These are phyloP conservation scores for Polypedilum vanderplanki DNA, from an alignment of 1,140 invertebrate species.

Conservation along the genomic window DNA sequence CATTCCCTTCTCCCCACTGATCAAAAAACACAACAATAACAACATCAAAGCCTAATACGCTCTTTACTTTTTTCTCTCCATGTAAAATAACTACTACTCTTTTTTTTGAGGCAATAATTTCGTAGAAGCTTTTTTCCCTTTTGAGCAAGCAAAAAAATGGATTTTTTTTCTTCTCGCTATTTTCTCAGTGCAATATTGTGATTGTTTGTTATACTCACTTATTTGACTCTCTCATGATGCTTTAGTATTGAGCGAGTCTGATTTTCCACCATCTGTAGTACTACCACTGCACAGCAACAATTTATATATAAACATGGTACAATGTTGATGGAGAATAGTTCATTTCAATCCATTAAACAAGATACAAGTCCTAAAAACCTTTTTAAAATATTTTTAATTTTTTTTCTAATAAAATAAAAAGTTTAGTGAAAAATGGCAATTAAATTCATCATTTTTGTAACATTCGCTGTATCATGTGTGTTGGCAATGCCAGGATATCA, in stretches of 20 bases:
- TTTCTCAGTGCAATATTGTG: constrained; percentile 21
- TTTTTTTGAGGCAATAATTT: background rate
- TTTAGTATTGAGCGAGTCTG: background rate
- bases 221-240: constrained; percentile 4
- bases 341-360: background rate
- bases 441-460: background rate
- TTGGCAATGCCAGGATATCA: background rate
- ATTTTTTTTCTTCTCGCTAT: background rate
- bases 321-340: constrained; percentile 5
- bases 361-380: constrained; percentile 5
- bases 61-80: background rate
- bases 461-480: constrained; percentile 21
- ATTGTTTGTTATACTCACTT: background rate
- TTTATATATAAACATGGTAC: background rate
- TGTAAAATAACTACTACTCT: background rate
- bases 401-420: background rate
- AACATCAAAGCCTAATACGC: background rate
- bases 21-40: background rate
- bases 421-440: background rate
- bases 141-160: background rate
- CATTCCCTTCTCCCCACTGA: background rate
- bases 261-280: background rate
- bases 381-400: background rate
- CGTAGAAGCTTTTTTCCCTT: background rate
- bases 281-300: background rate